A percentile compares a stretch with the other conserved stretches of the same genome.
These are phyloP conservation scores for Notiomystis cincta DNA, from an alignment of 2,113 vertebrate species.

Conservation along the genomic window DNA sequence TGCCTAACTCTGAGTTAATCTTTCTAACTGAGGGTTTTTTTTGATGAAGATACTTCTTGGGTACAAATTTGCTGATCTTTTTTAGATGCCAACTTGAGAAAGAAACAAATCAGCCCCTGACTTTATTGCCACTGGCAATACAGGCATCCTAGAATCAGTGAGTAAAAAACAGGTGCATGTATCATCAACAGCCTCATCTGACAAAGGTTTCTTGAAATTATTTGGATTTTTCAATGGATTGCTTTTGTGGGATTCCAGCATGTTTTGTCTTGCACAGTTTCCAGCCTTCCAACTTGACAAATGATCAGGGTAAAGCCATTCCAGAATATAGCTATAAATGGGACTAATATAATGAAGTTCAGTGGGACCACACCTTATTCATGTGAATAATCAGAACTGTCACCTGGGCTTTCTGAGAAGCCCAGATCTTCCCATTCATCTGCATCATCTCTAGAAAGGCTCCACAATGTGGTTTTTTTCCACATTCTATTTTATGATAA, in stretches of 20 bases:
- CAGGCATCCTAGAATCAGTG: background rate
- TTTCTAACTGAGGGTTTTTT: background rate
- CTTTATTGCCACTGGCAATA: background rate
- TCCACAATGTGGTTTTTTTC: background rate
- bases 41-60: background rate
- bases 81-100: background rate
- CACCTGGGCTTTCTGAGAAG: background rate
- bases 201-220: background rate
- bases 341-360: background rate
- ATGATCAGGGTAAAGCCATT: background rate
- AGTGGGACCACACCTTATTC: background rate
- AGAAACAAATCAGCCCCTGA: background rate
- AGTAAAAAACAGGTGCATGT: background rate
- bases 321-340: background rate
- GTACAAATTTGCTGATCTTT: background rate
- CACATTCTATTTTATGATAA: background rate
- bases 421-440: background rate
- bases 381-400: background rate
- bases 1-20: background rate
- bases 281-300: background rate
- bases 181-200: background rate
- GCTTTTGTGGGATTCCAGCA: background rate
- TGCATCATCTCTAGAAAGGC: background rate
- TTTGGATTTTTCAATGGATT: background rate
- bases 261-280: background rate